Conservation (phyloP, 1,140 invertebrate species). For the Cotesia typhae region DNA sequence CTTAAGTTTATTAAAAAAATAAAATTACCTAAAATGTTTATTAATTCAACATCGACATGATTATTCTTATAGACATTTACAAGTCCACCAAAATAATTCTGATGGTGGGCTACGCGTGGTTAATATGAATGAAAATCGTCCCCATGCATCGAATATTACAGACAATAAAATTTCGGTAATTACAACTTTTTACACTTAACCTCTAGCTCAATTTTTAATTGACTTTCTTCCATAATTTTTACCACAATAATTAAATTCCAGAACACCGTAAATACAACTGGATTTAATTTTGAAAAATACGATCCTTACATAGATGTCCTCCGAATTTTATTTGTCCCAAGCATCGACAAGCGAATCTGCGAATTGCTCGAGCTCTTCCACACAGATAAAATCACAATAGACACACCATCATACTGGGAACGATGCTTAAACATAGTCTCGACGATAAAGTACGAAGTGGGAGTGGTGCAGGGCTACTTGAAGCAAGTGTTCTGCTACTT, state of each 20-base stretch:
- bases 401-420: slow-evolving; percentile 40
- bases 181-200: neutral
- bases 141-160: neutral
- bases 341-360: slow-evolving; percentile 47
- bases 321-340: slow-evolving; percentile 46
- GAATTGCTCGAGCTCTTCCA: slow-evolving; percentile 47
- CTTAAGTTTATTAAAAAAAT: neutral
- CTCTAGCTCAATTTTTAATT: neutral
- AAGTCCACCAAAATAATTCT: neutral
- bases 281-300: slow-evolving; percentile 38
- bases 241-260: neutral
- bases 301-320: slow-evolving; percentile 47
- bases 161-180: slow-evolving; percentile 7
- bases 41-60: slow-evolving; percentile 13
- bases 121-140: slow-evolving; percentile 28
- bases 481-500: slow-evolving; percentile 41
- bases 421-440: slow-evolving; percentile 39
- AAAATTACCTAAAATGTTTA: slow-evolving; percentile 8
- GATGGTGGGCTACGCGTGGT: neutral
- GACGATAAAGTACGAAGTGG: slow-evolving; percentile 20
- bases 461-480: slow-evolving; percentile 35
- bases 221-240: neutral
- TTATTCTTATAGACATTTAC: slow-evolving; percentile 1
- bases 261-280: neutral
- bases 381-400: slow-evolving; percentile 30